These are phyloP conservation scores for Carposina sasakii DNA, from an alignment of 1,140 invertebrate genomes.

Conservation along the genomic window DNA sequence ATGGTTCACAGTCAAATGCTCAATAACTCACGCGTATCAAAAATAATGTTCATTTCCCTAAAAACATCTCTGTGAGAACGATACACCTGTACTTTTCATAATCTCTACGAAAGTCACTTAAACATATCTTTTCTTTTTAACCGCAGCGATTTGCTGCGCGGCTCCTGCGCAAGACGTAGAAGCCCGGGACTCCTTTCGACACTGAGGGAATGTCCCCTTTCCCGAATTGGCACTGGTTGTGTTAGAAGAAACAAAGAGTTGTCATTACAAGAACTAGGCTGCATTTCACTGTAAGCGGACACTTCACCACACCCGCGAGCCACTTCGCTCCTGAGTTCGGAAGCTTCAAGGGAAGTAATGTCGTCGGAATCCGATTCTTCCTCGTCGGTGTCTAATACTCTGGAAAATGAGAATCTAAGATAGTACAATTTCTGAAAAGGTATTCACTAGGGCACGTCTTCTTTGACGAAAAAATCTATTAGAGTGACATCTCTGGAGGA, in stretches of 20 bases:
- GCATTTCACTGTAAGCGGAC: constrained; percentile 29
- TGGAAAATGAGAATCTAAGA: too few species aligned
- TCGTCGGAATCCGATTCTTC: constrained; percentile 39
- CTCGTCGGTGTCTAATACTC: constrained; percentile 35
- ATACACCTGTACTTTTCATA: too few species aligned
- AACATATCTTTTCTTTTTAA: constrained; percentile 35
- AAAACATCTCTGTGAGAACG: too few species aligned
- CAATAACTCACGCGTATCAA: too few species aligned
- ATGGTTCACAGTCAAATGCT: too few species aligned
- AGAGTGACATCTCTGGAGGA: too few species aligned
- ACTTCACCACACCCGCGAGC: constrained; percentile 26
- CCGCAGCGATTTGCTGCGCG: constrained; percentile 52
- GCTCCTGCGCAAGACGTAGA: constrained; percentile 32
- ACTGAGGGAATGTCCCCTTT: constrained; percentile 44
- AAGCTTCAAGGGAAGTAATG: constrained; percentile 32
- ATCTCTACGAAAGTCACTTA: constrained; percentile 28
- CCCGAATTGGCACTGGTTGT: constrained; percentile 30
- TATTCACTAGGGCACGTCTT: too few species aligned
- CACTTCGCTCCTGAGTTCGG: constrained; percentile 43
- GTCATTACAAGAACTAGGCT: constrained; percentile 19
- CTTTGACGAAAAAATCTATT: too few species aligned
- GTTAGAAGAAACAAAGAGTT: constrained; percentile 24
- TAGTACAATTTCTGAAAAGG: too few species aligned
- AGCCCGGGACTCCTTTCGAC: constrained; percentile 39
- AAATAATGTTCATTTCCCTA: too few species aligned